Conservation (phyloP, 2,113 vertebrate species). For the Fregetta grallaria region DNA sequence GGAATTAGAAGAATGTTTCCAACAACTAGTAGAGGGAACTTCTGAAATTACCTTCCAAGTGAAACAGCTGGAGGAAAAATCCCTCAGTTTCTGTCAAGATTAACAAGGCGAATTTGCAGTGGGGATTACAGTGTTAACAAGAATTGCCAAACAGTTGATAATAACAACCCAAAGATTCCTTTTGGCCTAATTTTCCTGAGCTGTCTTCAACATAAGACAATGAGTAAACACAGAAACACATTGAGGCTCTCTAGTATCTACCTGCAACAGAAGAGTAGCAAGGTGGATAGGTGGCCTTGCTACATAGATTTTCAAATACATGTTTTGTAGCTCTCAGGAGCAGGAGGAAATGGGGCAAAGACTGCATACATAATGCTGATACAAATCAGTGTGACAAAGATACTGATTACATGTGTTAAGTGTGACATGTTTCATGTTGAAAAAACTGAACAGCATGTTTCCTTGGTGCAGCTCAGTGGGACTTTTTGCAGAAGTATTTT, state of each 20-base stretch:
- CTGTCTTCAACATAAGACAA: background rate
- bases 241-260: background rate
- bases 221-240: background rate
- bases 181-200: background rate
- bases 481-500: background rate
- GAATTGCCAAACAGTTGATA: background rate
- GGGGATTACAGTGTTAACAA: background rate
- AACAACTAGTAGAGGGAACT: background rate
- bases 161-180: background rate
- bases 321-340: background rate
- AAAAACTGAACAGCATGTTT: background rate
- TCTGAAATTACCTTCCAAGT: background rate
- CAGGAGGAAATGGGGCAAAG: background rate
- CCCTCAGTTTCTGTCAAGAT: background rate
- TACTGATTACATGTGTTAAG: background rate
- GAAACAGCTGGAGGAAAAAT: conserved; percentile 15
- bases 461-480: background rate
- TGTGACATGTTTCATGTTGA: background rate
- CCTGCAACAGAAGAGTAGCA: background rate
- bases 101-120: background rate
- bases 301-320: background rate
- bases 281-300: background rate
- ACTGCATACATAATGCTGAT: background rate
- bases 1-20: conserved; percentile 41
- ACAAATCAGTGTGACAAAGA: background rate